Conservation (phyloP, 2,113 vertebrate genomes). For the Plecturocebus donacophilus region DNA sequence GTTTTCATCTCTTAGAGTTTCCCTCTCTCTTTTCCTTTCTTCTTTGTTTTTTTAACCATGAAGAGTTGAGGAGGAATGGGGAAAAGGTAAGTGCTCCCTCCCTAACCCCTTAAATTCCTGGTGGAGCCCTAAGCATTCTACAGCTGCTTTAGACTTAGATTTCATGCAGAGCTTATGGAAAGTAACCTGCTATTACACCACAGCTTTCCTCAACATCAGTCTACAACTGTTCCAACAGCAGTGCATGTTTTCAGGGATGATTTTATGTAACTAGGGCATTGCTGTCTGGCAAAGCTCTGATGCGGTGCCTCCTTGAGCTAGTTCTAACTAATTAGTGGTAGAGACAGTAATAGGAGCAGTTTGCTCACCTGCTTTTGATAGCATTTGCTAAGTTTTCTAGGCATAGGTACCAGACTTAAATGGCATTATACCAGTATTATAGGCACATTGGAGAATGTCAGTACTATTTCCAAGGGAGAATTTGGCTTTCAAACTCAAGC, state of each 20-base stretch:
- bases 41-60: too few species aligned
- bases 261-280: not conserved
- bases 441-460: slow-evolving; percentile 57
- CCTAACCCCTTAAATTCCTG: not conserved
- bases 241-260: slow-evolving; percentile 11
- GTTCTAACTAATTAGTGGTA: not conserved
- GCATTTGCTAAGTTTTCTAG: slow-evolving; percentile 52
- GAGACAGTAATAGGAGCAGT: not conserved
- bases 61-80: slow-evolving; percentile 9
- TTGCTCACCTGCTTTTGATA: slow-evolving; percentile 61
- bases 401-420: slow-evolving; percentile 44
- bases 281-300: not conserved
- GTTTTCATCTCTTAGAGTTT: slow-evolving; percentile 57
- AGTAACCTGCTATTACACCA: not conserved
- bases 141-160: slow-evolving; percentile 24
- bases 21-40: not conserved
- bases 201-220: not conserved
- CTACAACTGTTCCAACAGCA: not conserved
- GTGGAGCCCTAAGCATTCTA: not conserved
- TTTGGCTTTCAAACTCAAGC: slow-evolving; percentile 61
- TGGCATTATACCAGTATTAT: not conserved
- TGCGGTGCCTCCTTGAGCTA: not conserved
- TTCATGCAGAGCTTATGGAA: not conserved
- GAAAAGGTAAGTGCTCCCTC: not conserved
- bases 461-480: slow-evolving; percentile 67